phyloP scores from a whole-genome alignment of 2,113 vertebrate species.

The Macroglossus sobrinus region DNA sequence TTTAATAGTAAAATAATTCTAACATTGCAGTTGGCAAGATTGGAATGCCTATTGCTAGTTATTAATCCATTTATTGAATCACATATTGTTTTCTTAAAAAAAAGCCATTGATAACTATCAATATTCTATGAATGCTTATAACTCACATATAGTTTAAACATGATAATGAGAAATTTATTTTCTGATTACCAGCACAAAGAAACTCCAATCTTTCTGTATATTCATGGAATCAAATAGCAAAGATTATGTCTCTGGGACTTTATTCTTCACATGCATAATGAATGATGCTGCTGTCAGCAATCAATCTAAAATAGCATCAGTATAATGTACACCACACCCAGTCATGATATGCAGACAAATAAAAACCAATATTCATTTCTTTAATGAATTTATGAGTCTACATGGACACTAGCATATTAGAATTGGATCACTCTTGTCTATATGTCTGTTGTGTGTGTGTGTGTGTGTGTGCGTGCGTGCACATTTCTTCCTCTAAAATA shows the following conservation, averaged over 20 bases:
- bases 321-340: neutral
- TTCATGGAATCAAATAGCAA: conserved; percentile 51
- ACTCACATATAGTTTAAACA: conserved; percentile 33
- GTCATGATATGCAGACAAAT: conserved; percentile 49
- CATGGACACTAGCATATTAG: neutral
- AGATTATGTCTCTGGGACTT: conserved; percentile 47
- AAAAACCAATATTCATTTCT: conserved; percentile 45
- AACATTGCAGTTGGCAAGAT: neutral
- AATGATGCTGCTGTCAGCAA: conserved; percentile 60
- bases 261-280: conserved; percentile 43
- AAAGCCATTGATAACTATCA: neutral
- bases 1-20: neutral
- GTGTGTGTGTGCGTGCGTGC: neutral
- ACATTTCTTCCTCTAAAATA: neutral
- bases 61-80: neutral
- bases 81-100: neutral
- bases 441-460: neutral
- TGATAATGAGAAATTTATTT: conserved; percentile 36
- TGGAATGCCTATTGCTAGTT: neutral
- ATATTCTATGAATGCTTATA: neutral
- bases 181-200: conserved; percentile 28
- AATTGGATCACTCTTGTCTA: neutral
- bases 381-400: conserved; percentile 39
- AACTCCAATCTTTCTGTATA: conserved; percentile 52
- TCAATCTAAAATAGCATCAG: conserved; percentile 45